These are phyloP conservation scores for Synergus itoensis DNA, from an alignment of 2,888 invertebrate genomes.

Conservation along the genomic window DNA sequence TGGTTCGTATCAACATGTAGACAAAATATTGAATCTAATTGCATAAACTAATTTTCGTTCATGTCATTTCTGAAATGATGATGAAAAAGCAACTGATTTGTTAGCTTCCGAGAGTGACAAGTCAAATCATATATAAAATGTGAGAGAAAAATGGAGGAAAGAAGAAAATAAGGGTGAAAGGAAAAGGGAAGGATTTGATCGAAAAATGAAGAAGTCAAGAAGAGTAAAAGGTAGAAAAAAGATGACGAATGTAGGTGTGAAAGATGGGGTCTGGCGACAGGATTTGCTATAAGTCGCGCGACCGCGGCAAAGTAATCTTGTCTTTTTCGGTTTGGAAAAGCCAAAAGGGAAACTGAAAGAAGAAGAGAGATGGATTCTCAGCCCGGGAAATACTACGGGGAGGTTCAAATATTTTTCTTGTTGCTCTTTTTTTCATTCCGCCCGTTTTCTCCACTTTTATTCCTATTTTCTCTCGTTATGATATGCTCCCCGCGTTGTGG, in stretches of 20 bases:
- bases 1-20: no score
- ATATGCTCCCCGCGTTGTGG: conserved; percentile 18
- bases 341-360: neutral
- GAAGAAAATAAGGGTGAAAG: neutral
- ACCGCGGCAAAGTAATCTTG: conserved; percentile 49
- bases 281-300: conserved; percentile 25
- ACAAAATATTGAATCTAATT: neutral
- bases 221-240: conserved; percentile 23
- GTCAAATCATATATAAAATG: neutral
- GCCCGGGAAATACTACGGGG: neutral
- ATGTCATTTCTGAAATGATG: neutral
- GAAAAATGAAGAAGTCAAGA: conserved; percentile 16
- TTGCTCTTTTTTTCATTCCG: neutral
- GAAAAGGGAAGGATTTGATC: conserved; percentile 10
- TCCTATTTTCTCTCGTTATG: conserved; percentile 20
- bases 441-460: conserved; percentile 14
- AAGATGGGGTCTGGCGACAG: conserved; percentile 35
- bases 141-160: neutral
- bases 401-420: conserved; percentile 17
- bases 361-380: neutral
- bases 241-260: conserved; percentile 39
- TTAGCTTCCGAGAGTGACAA: neutral
- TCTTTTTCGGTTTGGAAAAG: conserved; percentile 44
- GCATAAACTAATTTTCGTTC: neutral
- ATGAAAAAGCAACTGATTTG: neutral